Conservation (phyloP, 2,797 vertebrate species). For the Lepus oiostolus region DNA sequence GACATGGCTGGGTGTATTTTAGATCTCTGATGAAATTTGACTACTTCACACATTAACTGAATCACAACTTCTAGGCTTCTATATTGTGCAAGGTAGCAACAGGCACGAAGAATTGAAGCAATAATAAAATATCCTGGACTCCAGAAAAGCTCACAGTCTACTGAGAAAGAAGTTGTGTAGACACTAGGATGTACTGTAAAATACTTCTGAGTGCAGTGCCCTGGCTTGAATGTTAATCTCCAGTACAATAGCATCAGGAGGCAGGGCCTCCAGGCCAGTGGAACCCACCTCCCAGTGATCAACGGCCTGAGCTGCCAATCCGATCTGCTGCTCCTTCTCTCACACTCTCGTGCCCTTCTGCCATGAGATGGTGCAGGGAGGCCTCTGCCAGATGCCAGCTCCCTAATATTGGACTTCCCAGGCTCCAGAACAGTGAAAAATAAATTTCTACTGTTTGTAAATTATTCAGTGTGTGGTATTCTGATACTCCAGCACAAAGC, state of each 20-base stretch:
- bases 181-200: not conserved
- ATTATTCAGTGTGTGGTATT: not conserved
- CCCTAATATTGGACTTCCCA: not conserved
- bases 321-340: not conserved
- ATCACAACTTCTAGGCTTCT: conserved; percentile 13
- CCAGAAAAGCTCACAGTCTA: not conserved
- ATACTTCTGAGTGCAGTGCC: not conserved
- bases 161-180: not conserved
- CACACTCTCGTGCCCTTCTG: not conserved
- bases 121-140: not conserved
- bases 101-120: not conserved
- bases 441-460: not conserved
- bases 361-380: not conserved
- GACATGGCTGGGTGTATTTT: not conserved
- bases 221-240: not conserved
- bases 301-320: not conserved
- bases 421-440: not conserved
- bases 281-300: no score
- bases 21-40: not conserved
- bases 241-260: not conserved
- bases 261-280: not conserved
- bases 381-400: not conserved
- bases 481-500: not conserved
- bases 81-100: not conserved
- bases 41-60: conserved; percentile 2